Evolutionary conservation across 2,113 vertebrate genomes (phyloP).

Genomic region (Rousettus leschenaultii): DNA sequence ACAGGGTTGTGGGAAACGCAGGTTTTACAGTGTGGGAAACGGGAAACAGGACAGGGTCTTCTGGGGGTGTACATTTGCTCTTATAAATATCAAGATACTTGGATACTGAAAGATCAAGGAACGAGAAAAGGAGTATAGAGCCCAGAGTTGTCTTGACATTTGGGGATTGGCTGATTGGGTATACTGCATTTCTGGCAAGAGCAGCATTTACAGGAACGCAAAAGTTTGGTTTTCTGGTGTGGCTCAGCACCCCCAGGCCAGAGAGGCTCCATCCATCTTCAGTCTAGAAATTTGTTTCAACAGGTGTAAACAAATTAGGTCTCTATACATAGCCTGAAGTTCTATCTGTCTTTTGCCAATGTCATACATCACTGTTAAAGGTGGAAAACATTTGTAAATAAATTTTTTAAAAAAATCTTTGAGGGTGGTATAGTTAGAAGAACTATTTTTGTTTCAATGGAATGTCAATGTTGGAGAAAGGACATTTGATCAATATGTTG

Average conservation of each 20-base stretch:
- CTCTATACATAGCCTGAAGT: background rate
- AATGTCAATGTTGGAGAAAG: background rate
- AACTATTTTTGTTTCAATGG: background rate
- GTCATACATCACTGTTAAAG: background rate
- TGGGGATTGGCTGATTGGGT: background rate
- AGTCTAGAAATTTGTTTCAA: background rate
- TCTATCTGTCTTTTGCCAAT: background rate
- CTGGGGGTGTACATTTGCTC: too few species aligned
- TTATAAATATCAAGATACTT: background rate
- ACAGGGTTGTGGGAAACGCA: background rate
- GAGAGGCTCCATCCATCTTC: background rate
- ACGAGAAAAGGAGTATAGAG: accelerated
- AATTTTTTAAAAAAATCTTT: too few species aligned
- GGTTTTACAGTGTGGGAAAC: background rate
- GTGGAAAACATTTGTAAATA: background rate
- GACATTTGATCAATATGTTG: background rate
- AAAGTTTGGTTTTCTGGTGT: background rate
- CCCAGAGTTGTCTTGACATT: background rate
- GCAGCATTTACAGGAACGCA: background rate
- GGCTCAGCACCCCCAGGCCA: background rate
- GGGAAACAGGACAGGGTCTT: background rate
- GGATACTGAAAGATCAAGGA: background rate
- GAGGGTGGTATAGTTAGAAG: background rate
- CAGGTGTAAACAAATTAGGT: background rate
- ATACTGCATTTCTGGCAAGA: background rate